Percentiles rank a stretch among this genome's conserved stretches.
phyloP scores from a whole-genome alignment of 2,888 invertebrate species.

The Norana najaformis region DNA sequence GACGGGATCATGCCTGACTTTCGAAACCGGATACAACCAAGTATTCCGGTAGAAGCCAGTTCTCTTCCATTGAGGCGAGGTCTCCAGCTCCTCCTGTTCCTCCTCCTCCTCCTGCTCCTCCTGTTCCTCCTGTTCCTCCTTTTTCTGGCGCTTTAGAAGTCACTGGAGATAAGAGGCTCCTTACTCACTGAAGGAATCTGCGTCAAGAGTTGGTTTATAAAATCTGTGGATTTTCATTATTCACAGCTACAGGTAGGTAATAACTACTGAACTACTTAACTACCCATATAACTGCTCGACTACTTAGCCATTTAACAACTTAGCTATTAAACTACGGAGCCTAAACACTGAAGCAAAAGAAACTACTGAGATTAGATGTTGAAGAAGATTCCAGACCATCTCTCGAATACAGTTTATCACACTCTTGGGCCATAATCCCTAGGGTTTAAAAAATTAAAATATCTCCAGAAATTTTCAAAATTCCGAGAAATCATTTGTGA shows the following conservation, averaged over 20 bases:
- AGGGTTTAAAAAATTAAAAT: no score
- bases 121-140: background rate
- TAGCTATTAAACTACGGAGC: no score
- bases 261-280: background rate
- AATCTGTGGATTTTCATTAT: background rate
- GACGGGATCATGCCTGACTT: background rate
- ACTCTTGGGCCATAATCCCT: no score
- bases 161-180: background rate
- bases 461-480: no score
- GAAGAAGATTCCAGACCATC: no score
- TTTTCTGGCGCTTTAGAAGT: background rate
- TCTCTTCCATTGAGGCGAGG: background rate
- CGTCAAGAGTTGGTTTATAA: background rate
- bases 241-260: background rate
- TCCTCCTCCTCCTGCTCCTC: background rate
- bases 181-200: background rate
- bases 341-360: no score
- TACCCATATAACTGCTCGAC: background rate
- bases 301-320: no score
- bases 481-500: no score
- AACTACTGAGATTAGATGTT: no score
- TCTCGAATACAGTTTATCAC: no score
- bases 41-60: background rate
- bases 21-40: background rate
- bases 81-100: background rate